A percentile compares a stretch with the other conserved stretches of the same genome.
Evolutionary conservation across 1,140 invertebrate genomes (phyloP).

Genomic region (Drosophila melanogaster): DNA sequence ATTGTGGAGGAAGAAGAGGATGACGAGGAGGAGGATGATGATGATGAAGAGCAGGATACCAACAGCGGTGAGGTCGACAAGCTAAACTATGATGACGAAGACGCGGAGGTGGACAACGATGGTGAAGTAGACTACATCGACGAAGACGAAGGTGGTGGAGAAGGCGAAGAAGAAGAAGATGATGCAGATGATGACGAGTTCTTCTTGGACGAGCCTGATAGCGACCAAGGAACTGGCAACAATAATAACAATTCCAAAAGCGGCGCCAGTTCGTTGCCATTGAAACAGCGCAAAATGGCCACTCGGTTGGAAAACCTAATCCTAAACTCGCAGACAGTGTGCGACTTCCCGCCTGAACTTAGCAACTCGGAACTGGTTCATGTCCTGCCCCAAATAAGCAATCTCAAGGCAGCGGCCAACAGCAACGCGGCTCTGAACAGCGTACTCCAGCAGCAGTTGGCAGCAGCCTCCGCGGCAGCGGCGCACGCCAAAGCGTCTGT

Average conservation of each 20-base stretch:
- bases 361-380: slow-evolving; percentile 68
- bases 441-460: slow-evolving; percentile 67
- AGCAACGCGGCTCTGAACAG: slow-evolving; percentile 65
- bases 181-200: slow-evolving; percentile 67
- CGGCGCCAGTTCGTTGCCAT: slow-evolving; percentile 37
- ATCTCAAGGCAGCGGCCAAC: slow-evolving; percentile 66
- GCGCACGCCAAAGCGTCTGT: slow-evolving; percentile 66
- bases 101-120: slow-evolving; percentile 51
- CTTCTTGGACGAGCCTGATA: slow-evolving; percentile 57
- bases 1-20: slow-evolving; percentile 69
- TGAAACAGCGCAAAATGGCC: slow-evolving; percentile 69
- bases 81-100: slow-evolving; percentile 62
- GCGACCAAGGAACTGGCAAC: slow-evolving; percentile 35
- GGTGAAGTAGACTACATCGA: slow-evolving; percentile 71
- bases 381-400: slow-evolving; percentile 69
- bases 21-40: slow-evolving; percentile 61
- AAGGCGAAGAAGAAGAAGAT: slow-evolving; percentile 58
- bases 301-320: slow-evolving; percentile 76
- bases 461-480: slow-evolving; percentile 59
- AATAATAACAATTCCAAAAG: slow-evolving; percentile 40
- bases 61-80: slow-evolving; percentile 69
- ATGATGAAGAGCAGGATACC: slow-evolving; percentile 51
- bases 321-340: slow-evolving; percentile 61
- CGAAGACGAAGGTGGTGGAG: slow-evolving; percentile 59
- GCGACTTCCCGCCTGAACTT: slow-evolving; percentile 75